Conservation (phyloP, 2,113 vertebrate genomes). For the Nyctereutes procyonoides region DNA sequence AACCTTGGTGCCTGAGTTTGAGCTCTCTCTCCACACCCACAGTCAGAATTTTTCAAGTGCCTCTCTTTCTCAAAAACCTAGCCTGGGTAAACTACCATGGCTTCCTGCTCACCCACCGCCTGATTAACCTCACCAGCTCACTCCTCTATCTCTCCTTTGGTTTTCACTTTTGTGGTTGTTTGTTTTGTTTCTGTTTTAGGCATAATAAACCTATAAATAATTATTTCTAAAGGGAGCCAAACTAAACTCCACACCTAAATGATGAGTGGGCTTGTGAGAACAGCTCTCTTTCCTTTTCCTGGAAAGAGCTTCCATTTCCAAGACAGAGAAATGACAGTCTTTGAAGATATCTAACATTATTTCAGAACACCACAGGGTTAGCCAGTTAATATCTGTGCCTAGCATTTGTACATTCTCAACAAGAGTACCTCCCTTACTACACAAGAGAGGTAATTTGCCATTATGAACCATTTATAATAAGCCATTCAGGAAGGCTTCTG, state of each 20-base stretch:
- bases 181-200: constrained; percentile 9
- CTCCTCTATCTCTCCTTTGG: not conserved
- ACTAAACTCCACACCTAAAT: not conserved
- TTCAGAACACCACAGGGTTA: not conserved
- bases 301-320: not conserved
- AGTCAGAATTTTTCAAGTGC: not conserved
- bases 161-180: not conserved
- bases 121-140: not conserved
- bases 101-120: not conserved
- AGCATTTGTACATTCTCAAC: not conserved
- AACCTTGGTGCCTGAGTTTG: not conserved
- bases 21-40: not conserved
- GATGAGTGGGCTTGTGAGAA: not conserved
- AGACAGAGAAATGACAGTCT: not conserved
- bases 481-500: not conserved
- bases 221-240: not conserved
- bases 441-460: not conserved
- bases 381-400: not conserved
- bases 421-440: not conserved
- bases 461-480: not conserved
- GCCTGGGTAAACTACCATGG: not conserved
- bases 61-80: not conserved
- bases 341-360: not conserved
- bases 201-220: not conserved
- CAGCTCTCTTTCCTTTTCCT: not conserved